Percentiles rank a stretch among this genome's conserved stretches.
Conservation (phyloP, 1,140 invertebrate genomes). For the Augochlora pura region DNA sequence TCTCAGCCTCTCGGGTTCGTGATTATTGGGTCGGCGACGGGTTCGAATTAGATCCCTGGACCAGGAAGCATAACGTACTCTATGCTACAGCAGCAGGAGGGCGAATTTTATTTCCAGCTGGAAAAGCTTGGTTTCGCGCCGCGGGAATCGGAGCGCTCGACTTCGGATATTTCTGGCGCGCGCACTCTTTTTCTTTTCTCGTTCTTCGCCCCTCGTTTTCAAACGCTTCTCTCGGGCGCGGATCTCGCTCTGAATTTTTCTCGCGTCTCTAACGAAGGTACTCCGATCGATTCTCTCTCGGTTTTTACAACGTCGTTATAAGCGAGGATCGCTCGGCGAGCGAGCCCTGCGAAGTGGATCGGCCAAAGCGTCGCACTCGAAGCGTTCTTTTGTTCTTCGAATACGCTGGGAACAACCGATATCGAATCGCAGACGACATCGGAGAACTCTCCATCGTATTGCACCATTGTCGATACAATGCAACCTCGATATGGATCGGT, state of each 20-base stretch:
- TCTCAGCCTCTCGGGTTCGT: no score
- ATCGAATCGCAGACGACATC: conserved; percentile 39
- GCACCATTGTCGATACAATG: conserved; percentile 42
- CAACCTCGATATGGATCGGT: conserved; percentile 51
- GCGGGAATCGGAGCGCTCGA: conserved; percentile 45
- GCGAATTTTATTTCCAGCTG: conserved; percentile 61
- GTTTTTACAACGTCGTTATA: conserved; percentile 35
- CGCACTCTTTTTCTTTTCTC: conserved; percentile 18
- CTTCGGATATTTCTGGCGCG: conserved; percentile 61
- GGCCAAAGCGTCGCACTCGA: no score
- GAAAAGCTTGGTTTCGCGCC: conserved; percentile 16
- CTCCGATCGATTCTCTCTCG: no score
- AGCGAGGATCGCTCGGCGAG: neutral
- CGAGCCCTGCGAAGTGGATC: no score
- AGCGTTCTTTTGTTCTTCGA: conserved; percentile 8
- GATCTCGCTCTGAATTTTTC: conserved; percentile 38
- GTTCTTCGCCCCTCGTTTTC: neutral
- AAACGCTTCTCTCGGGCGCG: neutral
- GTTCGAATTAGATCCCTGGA: no score
- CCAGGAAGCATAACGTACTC: neutral
- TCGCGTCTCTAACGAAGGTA: neutral
- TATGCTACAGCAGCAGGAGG: neutral
- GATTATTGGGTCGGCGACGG: no score
- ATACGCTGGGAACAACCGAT: conserved; percentile 44
- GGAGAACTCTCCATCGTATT: conserved; percentile 36